Percentiles rank a stretch among this genome's conserved stretches.
Conservation (phyloP, 1,140 invertebrate genomes). For the Drosophila ogumai region DNA sequence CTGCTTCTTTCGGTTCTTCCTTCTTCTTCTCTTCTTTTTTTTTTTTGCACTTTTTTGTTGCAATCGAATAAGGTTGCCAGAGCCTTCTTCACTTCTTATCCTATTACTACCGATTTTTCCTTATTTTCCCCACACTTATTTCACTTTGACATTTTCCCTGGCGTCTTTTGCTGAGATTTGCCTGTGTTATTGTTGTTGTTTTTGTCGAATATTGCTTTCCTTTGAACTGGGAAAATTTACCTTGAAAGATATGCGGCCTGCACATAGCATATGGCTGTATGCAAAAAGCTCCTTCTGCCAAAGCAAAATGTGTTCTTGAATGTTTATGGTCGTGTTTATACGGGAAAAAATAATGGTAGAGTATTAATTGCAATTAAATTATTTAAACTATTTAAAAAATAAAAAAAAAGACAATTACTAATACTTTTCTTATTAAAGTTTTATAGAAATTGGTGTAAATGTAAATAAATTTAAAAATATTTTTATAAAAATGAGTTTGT, state of each 20-base stretch:
- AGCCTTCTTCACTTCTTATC: conserved; percentile 3
- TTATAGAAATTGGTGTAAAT: neutral
- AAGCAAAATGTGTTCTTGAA: conserved; percentile 4
- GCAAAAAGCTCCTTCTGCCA: conserved; percentile 9
- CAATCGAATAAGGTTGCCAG: conserved; percentile 14
- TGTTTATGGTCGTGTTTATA: conserved; percentile 9
- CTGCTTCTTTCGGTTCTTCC: conserved; percentile 1
- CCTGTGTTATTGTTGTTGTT: conserved; percentile 12
- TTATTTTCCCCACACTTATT: conserved; percentile 19
- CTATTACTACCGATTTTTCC: conserved; percentile 11
- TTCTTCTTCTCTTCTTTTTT: neutral
- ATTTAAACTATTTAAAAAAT: neutral
- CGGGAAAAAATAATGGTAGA: neutral
- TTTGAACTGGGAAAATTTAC: conserved; percentile 64
- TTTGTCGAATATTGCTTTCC: conserved; percentile 52
- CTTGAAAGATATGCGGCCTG: conserved; percentile 35
- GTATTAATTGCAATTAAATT: neutral
- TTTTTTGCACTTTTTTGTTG: conserved; percentile 11
- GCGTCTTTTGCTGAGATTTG: conserved; percentile 21
- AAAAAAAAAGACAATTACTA: neutral
- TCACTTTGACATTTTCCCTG: conserved; percentile 21
- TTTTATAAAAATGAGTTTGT: neutral
- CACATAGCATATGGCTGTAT: conserved; percentile 23
- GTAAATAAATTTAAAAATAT: neutral
- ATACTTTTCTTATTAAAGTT: neutral